phyloP scores from a whole-genome alignment of 2,797 vertebrate species.

The Ciconia nigra region DNA sequence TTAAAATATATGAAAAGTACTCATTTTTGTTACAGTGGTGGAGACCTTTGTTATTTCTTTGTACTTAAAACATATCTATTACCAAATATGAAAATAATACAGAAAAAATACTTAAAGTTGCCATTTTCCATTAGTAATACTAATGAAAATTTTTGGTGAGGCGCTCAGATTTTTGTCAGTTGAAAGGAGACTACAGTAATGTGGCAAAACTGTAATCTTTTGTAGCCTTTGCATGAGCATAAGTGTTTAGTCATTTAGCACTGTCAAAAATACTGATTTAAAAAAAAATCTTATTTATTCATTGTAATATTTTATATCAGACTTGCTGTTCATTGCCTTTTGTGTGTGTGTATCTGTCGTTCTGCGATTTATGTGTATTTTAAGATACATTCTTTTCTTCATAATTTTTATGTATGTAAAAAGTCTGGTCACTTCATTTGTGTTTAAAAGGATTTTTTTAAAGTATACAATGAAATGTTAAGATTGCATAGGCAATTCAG shows the following conservation, averaged over 20 bases:
- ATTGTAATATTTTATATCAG: background rate
- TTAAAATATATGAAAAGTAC: background rate
- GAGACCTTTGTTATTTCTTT: background rate
- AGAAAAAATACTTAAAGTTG: background rate
- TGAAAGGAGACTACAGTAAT: background rate
- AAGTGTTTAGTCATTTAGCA: background rate
- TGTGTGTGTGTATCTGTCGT: background rate
- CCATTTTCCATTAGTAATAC: background rate
- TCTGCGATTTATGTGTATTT: background rate
- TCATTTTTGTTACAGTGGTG: background rate
- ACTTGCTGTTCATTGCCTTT: background rate
- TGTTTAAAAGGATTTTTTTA: background rate
- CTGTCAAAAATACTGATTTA: background rate
- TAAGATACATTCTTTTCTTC: background rate
- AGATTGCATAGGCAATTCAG: background rate
- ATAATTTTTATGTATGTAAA: background rate
- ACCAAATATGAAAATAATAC: background rate
- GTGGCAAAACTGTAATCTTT: background rate
- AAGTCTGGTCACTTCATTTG: background rate
- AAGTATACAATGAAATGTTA: background rate
- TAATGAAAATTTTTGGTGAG: background rate
- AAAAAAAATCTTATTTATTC: background rate
- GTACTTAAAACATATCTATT: background rate
- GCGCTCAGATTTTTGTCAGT: background rate
- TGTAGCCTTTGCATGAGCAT: background rate